Evolutionary conservation across 1,140 invertebrate genomes (phyloP).

Genomic region (Platyscapa corneri): DNA sequence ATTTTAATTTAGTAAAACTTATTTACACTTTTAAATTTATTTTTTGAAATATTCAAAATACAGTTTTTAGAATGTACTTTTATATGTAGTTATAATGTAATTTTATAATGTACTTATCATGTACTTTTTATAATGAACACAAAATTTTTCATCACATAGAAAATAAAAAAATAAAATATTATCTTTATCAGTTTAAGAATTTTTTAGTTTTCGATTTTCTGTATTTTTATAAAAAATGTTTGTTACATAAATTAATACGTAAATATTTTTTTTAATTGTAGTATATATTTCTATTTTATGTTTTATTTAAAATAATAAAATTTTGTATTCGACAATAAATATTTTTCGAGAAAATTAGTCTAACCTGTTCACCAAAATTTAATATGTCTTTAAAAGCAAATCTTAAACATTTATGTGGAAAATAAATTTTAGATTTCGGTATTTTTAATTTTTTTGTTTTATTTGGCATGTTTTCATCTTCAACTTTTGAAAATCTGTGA

Average conservation of each 20-base stretch:
- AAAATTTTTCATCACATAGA: too few relatives aligned
- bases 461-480: constrained; percentile 37
- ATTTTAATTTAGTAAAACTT: too few relatives aligned
- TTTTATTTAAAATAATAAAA: background rate
- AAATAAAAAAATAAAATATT: background rate
- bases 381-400: constrained; percentile 63
- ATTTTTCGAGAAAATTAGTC: background rate
- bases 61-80: too few relatives aligned
- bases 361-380: constrained; percentile 64
- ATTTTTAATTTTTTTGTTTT: constrained; percentile 37
- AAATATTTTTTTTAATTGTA: background rate
- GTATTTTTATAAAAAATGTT: too few relatives aligned
- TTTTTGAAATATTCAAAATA: too few relatives aligned
- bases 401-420: constrained; percentile 62
- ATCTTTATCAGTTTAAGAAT: background rate
- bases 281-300: background rate
- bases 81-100: too few relatives aligned
- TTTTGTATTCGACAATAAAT: background rate
- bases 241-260: background rate
- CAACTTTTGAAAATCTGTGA: constrained; percentile 15
- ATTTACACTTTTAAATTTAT: too few relatives aligned
- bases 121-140: too few relatives aligned
- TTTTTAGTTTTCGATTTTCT: too few relatives aligned
- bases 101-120: too few relatives aligned
- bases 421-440: constrained; percentile 59